Base-by-base conservation (phyloP, 1,140 invertebrate species). In the Amyelois transitella region DNA sequence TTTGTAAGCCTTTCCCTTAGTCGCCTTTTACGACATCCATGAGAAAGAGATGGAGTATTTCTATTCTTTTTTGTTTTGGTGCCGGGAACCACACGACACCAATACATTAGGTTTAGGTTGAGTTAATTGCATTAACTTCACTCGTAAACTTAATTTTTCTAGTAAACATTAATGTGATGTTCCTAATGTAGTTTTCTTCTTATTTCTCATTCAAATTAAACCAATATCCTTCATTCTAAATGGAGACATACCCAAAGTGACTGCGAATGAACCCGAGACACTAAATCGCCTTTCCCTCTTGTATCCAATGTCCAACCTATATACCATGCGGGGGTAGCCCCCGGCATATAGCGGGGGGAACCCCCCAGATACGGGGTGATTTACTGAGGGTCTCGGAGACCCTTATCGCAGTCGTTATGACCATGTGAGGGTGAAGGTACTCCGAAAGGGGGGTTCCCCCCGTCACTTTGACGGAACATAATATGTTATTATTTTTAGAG, bases 401-500 rank as follows among this genome's bases (percentile, higher is more conserved):
- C 81, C 83, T 86, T 85, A 85, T 86, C 81, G 72, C 59, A 66
- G 72, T 74, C 80, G 83, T 86, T 86, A 86, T 86, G 83, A 86
- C 83, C 83, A 86, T 86, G 79, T 86, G 81, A 84, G 83, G 79
- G 78, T 76, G 75, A 80, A 79, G 72, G 74, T 78, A 71, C 69
- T 55, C 53, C 55, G 44, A 50, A 12, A 20, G 62, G 61, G 66
- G 64, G 52, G 55, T 61, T 64, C 68, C 69, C 58, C 66, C 43
- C 60, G 66, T 64, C 66, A 72, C 74, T 77, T 78, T 66, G 63
- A 65, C 77, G 76, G 78, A 75, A 79, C 72, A 73, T 80, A 75
- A 78, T 71, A 66, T 73, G 62, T 70, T 77, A 72, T 72, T 69
- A 69, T 72, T 69, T 72, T 72, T 63, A 58, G 58, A 60, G 58